Conservation (phyloP, 2,113 vertebrate genomes). For the Rhagologus leucostigma region DNA sequence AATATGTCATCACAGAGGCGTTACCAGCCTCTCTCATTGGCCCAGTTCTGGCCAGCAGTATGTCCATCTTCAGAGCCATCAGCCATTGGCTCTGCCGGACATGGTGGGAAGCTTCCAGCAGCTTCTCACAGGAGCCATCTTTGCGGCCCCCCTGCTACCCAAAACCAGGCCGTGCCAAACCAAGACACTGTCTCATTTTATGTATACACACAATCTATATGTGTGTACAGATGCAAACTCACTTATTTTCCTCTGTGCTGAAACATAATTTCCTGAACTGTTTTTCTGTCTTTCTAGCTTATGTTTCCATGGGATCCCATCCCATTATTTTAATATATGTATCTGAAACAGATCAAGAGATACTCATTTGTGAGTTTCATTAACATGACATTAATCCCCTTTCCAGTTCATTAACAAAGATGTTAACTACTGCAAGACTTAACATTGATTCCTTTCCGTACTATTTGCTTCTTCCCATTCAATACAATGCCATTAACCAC, state of each 20-base stretch:
- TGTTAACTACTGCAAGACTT: not conserved
- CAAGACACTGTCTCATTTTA: not conserved
- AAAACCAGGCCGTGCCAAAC: too few relatives aligned
- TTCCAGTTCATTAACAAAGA: constrained; percentile 23
- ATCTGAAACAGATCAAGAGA: not conserved
- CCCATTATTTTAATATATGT: not conserved
- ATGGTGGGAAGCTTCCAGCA: too few relatives aligned
- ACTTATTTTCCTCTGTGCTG: not conserved
- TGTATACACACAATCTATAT: not conserved
- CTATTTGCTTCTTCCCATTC: not conserved
- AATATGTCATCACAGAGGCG: too few relatives aligned
- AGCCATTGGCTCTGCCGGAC: too few relatives aligned
- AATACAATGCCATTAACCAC: not conserved
- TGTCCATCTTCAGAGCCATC: too few relatives aligned
- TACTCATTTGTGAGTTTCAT: not conserved
- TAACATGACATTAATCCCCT: not conserved
- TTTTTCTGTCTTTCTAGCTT: not conserved
- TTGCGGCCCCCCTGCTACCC: too few relatives aligned
- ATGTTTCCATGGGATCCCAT: not conserved
- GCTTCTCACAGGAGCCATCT: too few relatives aligned
- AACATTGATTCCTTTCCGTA: not conserved
- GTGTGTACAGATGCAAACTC: not conserved
- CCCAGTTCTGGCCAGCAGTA: too few relatives aligned
- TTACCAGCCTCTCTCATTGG: too few relatives aligned
- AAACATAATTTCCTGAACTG: not conserved